Conservation (phyloP, 2,113 vertebrate species). For the Caloenas nicobarica region DNA sequence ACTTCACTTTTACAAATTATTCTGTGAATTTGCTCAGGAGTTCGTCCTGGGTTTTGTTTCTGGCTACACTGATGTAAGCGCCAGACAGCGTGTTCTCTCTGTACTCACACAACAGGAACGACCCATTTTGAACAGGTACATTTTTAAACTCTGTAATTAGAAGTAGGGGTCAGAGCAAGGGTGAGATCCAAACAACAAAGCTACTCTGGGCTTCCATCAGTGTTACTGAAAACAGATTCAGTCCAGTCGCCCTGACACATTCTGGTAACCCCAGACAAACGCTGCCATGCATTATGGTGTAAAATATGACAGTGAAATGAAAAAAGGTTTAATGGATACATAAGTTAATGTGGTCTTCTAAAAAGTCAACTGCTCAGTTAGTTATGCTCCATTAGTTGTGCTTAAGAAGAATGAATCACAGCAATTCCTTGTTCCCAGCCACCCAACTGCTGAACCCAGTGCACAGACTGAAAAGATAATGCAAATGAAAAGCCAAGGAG, state of each 20-base stretch:
- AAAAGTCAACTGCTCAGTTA: constrained; percentile 10
- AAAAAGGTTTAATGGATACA: constrained; percentile 41
- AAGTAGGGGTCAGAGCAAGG: not conserved
- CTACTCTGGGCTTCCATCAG: constrained; percentile 47
- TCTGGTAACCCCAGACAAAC: constrained; percentile 34
- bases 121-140: not conserved
- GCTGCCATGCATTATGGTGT: constrained; percentile 63
- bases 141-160: not conserved
- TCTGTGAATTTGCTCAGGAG: constrained; percentile 13
- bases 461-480: constrained; percentile 33
- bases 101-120: not conserved
- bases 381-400: constrained; percentile 8
- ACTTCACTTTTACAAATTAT: constrained; percentile 6
- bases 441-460: constrained; percentile 1
- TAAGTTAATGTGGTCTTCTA: constrained; percentile 30
- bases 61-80: constrained; percentile 50
- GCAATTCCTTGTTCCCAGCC: not conserved
- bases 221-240: not conserved
- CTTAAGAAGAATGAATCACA: not conserved
- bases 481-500: constrained; percentile 13
- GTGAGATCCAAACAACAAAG: not conserved
- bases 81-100: not conserved
- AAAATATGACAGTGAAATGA: constrained; percentile 51
- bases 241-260: constrained; percentile 9
- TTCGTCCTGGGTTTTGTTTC: not conserved